phyloP scores from a whole-genome alignment of 2,797 vertebrate species.

The Uromys caudimaculatus region DNA sequence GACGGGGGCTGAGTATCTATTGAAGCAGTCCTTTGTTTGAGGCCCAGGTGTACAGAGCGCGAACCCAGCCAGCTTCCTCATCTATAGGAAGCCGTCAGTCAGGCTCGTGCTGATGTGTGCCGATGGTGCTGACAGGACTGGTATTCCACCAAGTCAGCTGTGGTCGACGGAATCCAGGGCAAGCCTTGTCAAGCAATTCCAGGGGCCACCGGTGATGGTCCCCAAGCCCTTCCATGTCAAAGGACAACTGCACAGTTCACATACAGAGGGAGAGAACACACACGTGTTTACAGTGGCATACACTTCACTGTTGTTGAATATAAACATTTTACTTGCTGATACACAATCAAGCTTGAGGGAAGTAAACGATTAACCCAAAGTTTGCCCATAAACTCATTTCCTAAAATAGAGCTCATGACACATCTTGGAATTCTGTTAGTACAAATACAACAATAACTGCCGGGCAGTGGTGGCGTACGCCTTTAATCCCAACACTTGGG shows the following conservation, averaged over 20 bases:
- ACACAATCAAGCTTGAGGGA: background rate
- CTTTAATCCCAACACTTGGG: too few relatives aligned
- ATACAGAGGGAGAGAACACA: background rate
- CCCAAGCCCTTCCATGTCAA: background rate
- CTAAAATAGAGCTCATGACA: slow-evolving; percentile 21
- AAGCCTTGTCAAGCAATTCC: background rate
- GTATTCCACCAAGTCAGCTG: background rate
- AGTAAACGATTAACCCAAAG: slow-evolving; percentile 24
- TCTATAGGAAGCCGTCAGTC: background rate
- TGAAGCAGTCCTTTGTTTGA: slow-evolving; percentile 52
- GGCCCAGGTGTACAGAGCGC: slow-evolving; percentile 41
- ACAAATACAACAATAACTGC: background rate
- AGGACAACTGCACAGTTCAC: slow-evolving; percentile 34
- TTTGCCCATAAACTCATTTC: slow-evolving; percentile 32
- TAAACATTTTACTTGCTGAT: background rate
- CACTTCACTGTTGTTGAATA: background rate
- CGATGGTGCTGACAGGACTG: too few relatives aligned
- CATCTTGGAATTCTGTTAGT: background rate
- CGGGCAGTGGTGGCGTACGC: too few relatives aligned
- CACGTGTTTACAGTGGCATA: background rate
- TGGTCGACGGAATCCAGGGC: background rate
- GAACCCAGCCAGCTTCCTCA: background rate
- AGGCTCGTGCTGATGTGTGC: background rate
- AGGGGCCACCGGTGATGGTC: background rate
- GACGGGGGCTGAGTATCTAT: background rate